phyloP scores from a whole-genome alignment of 2,113 vertebrate genomes.

The Gallinago jamesoni region DNA sequence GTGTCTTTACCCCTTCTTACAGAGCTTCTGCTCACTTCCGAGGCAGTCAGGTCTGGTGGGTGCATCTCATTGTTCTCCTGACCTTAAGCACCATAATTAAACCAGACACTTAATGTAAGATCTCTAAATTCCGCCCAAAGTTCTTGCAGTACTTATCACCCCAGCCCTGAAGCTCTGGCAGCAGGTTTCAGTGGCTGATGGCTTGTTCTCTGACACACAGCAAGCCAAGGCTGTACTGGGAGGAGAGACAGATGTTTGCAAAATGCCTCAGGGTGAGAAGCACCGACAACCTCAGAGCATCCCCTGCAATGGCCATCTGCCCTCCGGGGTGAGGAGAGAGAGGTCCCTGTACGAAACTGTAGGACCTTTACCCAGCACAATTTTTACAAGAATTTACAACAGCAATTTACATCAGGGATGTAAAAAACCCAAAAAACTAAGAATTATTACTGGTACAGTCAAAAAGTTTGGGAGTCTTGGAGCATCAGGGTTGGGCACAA shows the following conservation, averaged over 20 bases:
- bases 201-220: not conserved
- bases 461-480: not conserved
- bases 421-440: not conserved
- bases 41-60: not conserved
- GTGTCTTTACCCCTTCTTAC: not conserved
- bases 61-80: not conserved
- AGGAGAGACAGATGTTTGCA: not conserved
- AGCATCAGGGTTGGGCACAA: not conserved
- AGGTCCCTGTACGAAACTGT: not conserved
- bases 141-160: not conserved
- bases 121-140: not conserved
- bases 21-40: not conserved
- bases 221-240: not conserved
- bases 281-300: not conserved
- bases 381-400: not conserved
- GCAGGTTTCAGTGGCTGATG: not conserved
- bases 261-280: not conserved
- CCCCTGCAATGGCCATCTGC: not conserved
- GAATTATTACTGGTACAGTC: not conserved
- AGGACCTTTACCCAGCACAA: not conserved
- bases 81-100: not conserved
- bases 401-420: not conserved
- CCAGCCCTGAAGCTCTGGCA: not conserved
- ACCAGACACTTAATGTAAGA: not conserved
- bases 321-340: not conserved